Evolutionary conservation across 2,888 invertebrate genomes (phyloP).

Genomic region (Parelbella ahira): DNA sequence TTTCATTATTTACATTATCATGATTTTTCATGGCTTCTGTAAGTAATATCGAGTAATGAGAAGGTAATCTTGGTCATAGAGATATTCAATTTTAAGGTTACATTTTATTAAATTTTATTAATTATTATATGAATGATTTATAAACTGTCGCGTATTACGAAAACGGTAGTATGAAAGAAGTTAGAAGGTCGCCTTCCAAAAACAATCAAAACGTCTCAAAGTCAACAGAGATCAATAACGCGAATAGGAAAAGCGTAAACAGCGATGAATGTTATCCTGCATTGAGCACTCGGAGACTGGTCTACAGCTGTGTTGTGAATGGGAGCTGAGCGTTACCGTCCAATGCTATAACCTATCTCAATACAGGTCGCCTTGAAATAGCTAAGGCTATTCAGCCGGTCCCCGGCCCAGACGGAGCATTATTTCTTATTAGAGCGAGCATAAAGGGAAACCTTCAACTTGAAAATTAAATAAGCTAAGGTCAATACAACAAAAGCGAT

Average conservation of each 20-base stretch:
- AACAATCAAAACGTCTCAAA: constrained; percentile 19
- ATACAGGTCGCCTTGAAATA: constrained; percentile 64
- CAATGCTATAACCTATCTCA: constrained; percentile 72
- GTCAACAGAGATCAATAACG: constrained; percentile 29
- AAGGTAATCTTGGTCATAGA: too few relatives aligned
- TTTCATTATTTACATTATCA: too few relatives aligned
- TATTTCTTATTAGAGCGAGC: constrained; percentile 47
- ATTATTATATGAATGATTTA: too few relatives aligned
- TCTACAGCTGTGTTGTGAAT: constrained; percentile 66
- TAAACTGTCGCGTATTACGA: too few relatives aligned
- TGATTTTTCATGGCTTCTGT: too few relatives aligned
- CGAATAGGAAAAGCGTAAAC: constrained; percentile 11
- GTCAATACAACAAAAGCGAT: constrained; percentile 53
- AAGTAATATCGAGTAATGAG: too few relatives aligned
- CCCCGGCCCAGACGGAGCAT: constrained; percentile 52
- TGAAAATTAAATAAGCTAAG: constrained; percentile 70
- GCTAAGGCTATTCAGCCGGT: constrained; percentile 55
- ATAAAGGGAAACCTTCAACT: constrained; percentile 74
- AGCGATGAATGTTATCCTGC: constrained; percentile 31
- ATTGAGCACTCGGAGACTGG: constrained; percentile 29
- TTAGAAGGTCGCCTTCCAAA: constrained; percentile 22
- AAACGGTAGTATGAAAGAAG: background rate
- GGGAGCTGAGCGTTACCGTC: constrained; percentile 48
- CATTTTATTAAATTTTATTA: too few relatives aligned
- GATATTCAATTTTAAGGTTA: too few relatives aligned